A percentile compares a stretch with the other conserved stretches of the same genome.
phyloP scores from a whole-genome alignment of 2,888 invertebrate species.

The Taenaris catops region DNA sequence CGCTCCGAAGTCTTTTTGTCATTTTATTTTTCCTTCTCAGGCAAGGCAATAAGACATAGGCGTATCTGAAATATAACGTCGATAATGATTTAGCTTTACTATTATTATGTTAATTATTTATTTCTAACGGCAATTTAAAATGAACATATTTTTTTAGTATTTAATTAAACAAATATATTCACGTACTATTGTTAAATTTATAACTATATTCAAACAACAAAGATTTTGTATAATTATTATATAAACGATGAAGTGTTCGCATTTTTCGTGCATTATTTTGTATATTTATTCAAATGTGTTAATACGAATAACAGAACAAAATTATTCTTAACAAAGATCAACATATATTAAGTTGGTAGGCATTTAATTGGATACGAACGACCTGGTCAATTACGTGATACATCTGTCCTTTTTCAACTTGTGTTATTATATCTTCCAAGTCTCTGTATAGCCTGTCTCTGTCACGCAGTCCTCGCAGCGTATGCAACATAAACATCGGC shows the following conservation, averaged over 20 bases:
- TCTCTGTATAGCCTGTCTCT: constrained; percentile 35
- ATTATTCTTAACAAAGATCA: constrained; percentile 14
- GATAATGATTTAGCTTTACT: too few species aligned
- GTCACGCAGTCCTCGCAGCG: constrained; percentile 38
- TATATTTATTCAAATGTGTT: too few species aligned
- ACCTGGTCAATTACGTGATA: constrained; percentile 19
- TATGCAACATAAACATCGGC: constrained; percentile 38
- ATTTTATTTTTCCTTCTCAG: constrained; percentile 71
- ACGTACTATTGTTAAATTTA: too few species aligned
- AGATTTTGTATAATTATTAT: too few species aligned
- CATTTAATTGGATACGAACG: constrained; percentile 13
- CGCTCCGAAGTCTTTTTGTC: constrained; percentile 66
- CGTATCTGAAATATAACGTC: constrained; percentile 5
- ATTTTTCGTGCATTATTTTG: too few species aligned
- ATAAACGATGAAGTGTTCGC: too few species aligned
- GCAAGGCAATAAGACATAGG: constrained; percentile 43
- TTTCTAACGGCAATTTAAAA: too few species aligned
- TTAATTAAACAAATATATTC: too few species aligned
- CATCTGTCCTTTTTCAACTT: constrained; percentile 41
- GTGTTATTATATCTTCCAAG: constrained; percentile 22
- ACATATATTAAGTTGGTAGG: constrained; percentile 11
- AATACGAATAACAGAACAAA: too few species aligned
- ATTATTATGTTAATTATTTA: too few species aligned
- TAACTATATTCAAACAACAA: too few species aligned
- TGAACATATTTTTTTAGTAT: too few species aligned